phyloP scores from a whole-genome alignment of 2,888 invertebrate species.

The Habroteleia sp. region DNA sequence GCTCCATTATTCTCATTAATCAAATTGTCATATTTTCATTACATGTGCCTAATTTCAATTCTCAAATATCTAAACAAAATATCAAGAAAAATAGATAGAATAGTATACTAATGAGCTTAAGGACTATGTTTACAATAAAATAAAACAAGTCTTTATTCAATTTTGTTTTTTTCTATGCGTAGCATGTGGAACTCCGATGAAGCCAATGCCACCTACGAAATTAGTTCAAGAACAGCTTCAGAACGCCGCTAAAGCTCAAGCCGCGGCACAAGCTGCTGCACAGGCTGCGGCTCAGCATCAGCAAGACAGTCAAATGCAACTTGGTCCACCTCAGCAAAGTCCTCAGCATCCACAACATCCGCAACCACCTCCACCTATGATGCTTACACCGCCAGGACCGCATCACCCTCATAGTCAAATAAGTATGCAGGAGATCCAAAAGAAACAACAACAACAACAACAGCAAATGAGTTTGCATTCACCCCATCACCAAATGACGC shows the following conservation, averaged over 20 bases:
- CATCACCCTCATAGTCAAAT: constrained; percentile 88
- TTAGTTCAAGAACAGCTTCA: constrained; percentile 83
- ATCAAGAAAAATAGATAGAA: not conserved
- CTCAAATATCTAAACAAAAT: constrained; percentile 3
- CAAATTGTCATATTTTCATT: constrained; percentile 33
- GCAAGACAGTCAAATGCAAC: constrained; percentile 77
- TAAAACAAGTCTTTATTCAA: constrained; percentile 20
- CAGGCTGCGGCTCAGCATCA: constrained; percentile 77
- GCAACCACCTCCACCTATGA: constrained; percentile 84
- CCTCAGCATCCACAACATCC: constrained; percentile 77
- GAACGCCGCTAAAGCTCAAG: constrained; percentile 79
- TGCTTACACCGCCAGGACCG: constrained; percentile 89
- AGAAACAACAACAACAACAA: constrained; percentile 83
- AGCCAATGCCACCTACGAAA: constrained; percentile 90
- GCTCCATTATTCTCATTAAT: constrained; percentile 75
- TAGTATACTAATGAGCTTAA: constrained; percentile 56
- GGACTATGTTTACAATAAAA: constrained; percentile 48
- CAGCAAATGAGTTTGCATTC: constrained; percentile 83
- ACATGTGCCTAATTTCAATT: constrained; percentile 10
- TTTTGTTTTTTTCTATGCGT: constrained; percentile 62
- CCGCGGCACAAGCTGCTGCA: constrained; percentile 77
- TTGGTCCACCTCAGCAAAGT: constrained; percentile 78
- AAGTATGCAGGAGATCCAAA: constrained; percentile 84
- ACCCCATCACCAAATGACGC: constrained; percentile 85
- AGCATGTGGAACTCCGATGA: constrained; percentile 85